Conservation (phyloP, 1,140 invertebrate species). For the Mya arenaria region DNA sequence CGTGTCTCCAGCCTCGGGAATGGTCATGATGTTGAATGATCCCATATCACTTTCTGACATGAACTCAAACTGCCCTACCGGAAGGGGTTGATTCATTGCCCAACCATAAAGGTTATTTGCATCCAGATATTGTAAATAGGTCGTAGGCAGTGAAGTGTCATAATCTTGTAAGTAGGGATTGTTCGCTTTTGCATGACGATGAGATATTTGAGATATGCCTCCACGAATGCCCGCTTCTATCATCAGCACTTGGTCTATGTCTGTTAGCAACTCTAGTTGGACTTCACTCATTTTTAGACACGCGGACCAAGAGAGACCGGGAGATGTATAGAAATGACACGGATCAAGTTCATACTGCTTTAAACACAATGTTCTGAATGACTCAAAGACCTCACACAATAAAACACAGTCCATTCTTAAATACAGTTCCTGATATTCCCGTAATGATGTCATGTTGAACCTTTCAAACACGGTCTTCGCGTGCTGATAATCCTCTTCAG, state of each 20-base stretch:
- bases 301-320: constrained; percentile 65
- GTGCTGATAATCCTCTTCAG: constrained; percentile 53
- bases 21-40: constrained; percentile 73
- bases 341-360: constrained; percentile 49
- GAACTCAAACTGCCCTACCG: constrained; percentile 76
- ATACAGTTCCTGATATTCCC: constrained; percentile 55
- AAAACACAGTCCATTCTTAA: constrained; percentile 55
- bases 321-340: constrained; percentile 51
- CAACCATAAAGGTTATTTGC: constrained; percentile 24
- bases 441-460: constrained; percentile 13
- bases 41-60: constrained; percentile 65
- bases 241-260: constrained; percentile 40
- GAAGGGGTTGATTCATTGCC: constrained; percentile 41
- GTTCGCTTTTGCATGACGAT: constrained; percentile 35
- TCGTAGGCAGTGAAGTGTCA: background rate
- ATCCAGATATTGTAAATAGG: constrained; percentile 11
- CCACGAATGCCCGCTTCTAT: constrained; percentile 50
- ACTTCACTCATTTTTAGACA: constrained; percentile 65
- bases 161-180: constrained; percentile 30
- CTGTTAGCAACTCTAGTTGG: constrained; percentile 49
- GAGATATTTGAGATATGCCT: constrained; percentile 29
- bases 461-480: constrained; percentile 45
- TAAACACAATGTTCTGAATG: constrained; percentile 29
- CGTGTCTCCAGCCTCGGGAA: constrained; percentile 74
- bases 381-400: constrained; percentile 51